These are phyloP conservation scores for Myiozetetes cayanensis DNA, from an alignment of 2,113 vertebrate genomes.

Conservation along the genomic window DNA sequence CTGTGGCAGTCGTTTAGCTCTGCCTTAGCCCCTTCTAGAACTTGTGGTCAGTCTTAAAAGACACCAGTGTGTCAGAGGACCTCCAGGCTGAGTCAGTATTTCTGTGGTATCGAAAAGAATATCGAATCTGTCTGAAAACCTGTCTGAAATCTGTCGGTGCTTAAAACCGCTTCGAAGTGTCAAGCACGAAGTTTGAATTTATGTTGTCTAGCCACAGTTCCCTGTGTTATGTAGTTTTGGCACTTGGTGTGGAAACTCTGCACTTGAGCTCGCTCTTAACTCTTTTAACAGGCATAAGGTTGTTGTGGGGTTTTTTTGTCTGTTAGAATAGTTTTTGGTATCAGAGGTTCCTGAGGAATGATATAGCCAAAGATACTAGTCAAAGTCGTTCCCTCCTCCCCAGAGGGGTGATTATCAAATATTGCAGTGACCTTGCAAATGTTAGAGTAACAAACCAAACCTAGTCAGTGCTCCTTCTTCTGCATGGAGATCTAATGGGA, in stretches of 20 bases:
- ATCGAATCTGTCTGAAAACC: neutral
- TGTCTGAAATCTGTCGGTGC: neutral
- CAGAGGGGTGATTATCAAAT: neutral
- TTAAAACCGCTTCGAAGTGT: neutral
- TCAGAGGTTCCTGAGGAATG: neutral
- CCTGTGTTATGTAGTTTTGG: slow-evolving; percentile 33
- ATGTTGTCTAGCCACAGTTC: slow-evolving; percentile 37
- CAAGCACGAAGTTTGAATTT: slow-evolving; percentile 28
- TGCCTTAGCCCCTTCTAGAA: neutral
- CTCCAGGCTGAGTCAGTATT: neutral
- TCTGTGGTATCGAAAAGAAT: neutral
- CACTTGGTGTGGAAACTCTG: slow-evolving; percentile 37
- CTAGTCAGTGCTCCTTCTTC: neutral
- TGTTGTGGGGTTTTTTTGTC: neutral
- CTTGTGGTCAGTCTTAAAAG: neutral
- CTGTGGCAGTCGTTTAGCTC: neutral
- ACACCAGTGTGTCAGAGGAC: neutral
- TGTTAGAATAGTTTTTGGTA: neutral
- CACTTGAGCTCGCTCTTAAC: neutral
- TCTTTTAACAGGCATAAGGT: neutral
- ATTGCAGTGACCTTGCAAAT: neutral
- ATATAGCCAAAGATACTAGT: neutral
- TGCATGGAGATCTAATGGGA: neutral
- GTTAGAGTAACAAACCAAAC: neutral
- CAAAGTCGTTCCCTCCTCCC: neutral